Conservation (phyloP, 1,140 invertebrate genomes). For the Aphelenchoides avenae region DNA sequence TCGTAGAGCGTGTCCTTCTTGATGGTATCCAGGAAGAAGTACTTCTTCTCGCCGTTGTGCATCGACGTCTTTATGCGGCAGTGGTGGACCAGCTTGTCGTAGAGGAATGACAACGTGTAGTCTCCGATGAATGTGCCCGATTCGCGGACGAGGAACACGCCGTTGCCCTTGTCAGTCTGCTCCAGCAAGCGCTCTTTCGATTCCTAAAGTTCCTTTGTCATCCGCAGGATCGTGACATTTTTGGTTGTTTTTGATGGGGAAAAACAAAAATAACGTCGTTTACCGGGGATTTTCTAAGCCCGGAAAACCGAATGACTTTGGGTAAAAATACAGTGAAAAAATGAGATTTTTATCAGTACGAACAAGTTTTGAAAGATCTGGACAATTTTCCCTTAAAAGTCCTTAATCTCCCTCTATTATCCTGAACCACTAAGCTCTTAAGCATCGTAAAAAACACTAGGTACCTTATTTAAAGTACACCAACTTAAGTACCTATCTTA, state of each 20-base stretch:
- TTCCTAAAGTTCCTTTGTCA: conserved; percentile 31
- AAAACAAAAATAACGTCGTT: too few species aligned
- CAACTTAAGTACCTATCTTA: too few species aligned
- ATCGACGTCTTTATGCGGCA: conserved; percentile 50
- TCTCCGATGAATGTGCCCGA: conserved; percentile 58
- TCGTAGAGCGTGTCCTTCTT: conserved; percentile 57
- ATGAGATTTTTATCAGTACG: too few species aligned
- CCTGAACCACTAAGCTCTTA: too few species aligned
- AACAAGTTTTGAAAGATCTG: too few species aligned
- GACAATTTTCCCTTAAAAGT: too few species aligned
- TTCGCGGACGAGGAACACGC: conserved; percentile 55
- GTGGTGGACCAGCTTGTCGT: conserved; percentile 42
- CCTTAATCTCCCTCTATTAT: too few species aligned
- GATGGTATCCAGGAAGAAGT: conserved; percentile 53
- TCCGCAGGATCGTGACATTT: too few species aligned
- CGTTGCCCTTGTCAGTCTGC: conserved; percentile 47
- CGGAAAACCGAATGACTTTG: too few species aligned
- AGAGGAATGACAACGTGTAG: conserved; percentile 56
- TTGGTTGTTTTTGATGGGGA: neutral
- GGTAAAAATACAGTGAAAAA: neutral
- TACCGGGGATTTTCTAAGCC: too few species aligned
- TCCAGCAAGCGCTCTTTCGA: conserved; percentile 49
- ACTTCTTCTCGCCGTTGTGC: conserved; percentile 48
- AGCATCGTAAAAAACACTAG: too few species aligned
- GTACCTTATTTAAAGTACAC: too few species aligned